Evolutionary conservation across 2,113 vertebrate genomes (phyloP).

Genomic region (Ondatra zibethicus): DNA sequence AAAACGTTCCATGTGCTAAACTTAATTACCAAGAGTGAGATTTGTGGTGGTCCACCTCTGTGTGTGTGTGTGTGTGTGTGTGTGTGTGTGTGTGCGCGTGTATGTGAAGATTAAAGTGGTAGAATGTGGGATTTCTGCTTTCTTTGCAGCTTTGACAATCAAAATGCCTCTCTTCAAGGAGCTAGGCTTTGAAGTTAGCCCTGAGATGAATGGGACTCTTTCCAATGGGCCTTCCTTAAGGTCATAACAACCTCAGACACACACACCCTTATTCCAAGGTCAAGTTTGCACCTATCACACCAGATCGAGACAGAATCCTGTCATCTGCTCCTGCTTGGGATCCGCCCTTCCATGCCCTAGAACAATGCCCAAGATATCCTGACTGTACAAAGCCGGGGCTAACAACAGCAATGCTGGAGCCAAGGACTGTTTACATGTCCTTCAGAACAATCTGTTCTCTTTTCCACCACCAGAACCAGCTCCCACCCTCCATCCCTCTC

Average conservation of each 20-base stretch:
- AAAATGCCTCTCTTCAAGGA: neutral
- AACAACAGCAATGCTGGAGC: conserved; percentile 24
- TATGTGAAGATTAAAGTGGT: neutral
- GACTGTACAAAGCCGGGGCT: conserved; percentile 42
- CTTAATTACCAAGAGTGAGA: conserved; percentile 36
- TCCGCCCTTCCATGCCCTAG: conserved; percentile 20
- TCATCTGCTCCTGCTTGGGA: conserved; percentile 23
- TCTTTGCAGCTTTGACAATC: neutral
- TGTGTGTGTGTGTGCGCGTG: no score
- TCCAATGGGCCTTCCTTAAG: neutral
- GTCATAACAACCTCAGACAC: neutral
- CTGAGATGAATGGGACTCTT: neutral
- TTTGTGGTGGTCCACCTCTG: neutral
- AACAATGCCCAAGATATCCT: conserved; percentile 42
- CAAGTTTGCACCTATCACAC: conserved; percentile 33
- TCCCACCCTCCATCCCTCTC: conserved; percentile 1
- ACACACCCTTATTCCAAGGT: neutral
- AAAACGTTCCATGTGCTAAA: conserved; percentile 34
- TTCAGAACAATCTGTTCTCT: conserved; percentile 78
- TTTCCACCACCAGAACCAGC: conserved; percentile 50
- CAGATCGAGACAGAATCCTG: neutral
- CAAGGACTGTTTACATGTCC: conserved; percentile 57
- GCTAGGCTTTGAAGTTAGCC: neutral
- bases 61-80: neutral
- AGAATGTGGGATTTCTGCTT: neutral